phyloP scores from a whole-genome alignment of 2,888 invertebrate species.

The Pollenia labialis region DNA sequence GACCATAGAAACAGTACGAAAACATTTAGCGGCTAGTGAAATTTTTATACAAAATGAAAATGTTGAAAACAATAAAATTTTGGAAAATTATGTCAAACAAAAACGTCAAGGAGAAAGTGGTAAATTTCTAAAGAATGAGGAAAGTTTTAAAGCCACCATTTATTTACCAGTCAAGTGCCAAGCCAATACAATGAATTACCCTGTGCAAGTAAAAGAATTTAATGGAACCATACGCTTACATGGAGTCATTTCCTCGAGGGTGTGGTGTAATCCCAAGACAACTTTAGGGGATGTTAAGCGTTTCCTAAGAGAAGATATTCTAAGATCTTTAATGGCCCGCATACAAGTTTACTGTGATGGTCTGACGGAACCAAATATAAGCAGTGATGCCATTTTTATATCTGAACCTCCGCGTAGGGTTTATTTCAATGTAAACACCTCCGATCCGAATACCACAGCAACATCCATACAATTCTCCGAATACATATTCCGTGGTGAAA shows the following conservation, averaged over 20 bases:
- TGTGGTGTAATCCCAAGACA: slow-evolving; percentile 92
- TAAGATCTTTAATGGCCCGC: slow-evolving; percentile 92
- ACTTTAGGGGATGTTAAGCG: slow-evolving; percentile 89
- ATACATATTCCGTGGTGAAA: slow-evolving; percentile 96
- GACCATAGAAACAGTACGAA: slow-evolving; percentile 78
- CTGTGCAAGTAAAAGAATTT: slow-evolving; percentile 79
- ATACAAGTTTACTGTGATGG: slow-evolving; percentile 97
- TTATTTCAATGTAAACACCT: slow-evolving; percentile 87
- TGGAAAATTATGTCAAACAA: slow-evolving; percentile 87
- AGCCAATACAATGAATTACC: slow-evolving; percentile 64
- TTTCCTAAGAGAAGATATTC: slow-evolving; percentile 92
- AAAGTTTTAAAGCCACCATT: slow-evolving; percentile 86
- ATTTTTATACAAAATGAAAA: slow-evolving; percentile 91
- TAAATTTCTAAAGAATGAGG: slow-evolving; percentile 62
- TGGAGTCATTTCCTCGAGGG: slow-evolving; percentile 85
- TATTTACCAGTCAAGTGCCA: slow-evolving; percentile 89
- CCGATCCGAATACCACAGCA: slow-evolving; percentile 69
- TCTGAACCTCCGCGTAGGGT: slow-evolving; percentile 96
- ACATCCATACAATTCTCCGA: slow-evolving; percentile 90
- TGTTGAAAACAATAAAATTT: slow-evolving; percentile 86
- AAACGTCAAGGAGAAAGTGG: slow-evolving; percentile 39
- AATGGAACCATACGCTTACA: slow-evolving; percentile 81
- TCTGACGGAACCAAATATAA: slow-evolving; percentile 86
- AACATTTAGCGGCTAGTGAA: slow-evolving; percentile 86
- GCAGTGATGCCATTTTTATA: slow-evolving; percentile 85